phyloP scores from a whole-genome alignment of 30 jellyfish, hydroid and myxozoan species.

The Haliclystus octoradiatus region DNA sequence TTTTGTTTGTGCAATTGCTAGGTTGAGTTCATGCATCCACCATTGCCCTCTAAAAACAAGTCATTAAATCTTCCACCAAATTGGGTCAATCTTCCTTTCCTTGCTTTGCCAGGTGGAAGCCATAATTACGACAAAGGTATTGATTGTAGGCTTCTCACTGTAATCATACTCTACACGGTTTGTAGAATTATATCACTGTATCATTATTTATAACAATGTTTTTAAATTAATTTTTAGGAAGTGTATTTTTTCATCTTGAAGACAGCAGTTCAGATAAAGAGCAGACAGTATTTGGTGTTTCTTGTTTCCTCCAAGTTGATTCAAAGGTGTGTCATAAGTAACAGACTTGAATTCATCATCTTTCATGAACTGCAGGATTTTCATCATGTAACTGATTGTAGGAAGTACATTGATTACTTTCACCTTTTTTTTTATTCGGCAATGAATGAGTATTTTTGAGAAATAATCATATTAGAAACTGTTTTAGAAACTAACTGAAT shows the following conservation, averaged over 20 bases:
- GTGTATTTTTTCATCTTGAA: not conserved
- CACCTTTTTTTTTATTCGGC: too few species aligned
- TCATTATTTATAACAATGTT: too few species aligned
- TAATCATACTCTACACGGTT: not conserved
- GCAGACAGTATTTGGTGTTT: conserved; percentile 60
- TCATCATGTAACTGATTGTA: too few species aligned
- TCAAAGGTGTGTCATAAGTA: conserved; percentile 67
- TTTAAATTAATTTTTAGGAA: too few species aligned
- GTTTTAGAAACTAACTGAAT: too few species aligned
- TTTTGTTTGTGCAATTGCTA: too few species aligned
- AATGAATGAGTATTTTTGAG: too few species aligned
- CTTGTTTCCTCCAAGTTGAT: conserved; percentile 81
- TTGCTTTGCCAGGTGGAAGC: conserved; percentile 94
- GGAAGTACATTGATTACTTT: too few species aligned
- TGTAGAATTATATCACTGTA: too few species aligned
- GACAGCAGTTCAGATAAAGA: not conserved
- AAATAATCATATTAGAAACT: too few species aligned
- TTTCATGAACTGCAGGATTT: too few species aligned
- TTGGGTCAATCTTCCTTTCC: conserved; percentile 61
- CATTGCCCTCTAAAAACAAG: conserved; percentile 10
- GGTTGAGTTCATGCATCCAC: conserved; percentile 81
- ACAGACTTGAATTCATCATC: too few species aligned
- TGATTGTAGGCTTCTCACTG: conserved; percentile 4
- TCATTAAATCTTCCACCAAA: conserved; percentile 42
- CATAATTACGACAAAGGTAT: conserved; percentile 84